Evolutionary conservation across 1,140 invertebrate species (phyloP), one percentile per base, ranked within the genome.

Genomic region (Hylaeus volcanicus): DNA sequence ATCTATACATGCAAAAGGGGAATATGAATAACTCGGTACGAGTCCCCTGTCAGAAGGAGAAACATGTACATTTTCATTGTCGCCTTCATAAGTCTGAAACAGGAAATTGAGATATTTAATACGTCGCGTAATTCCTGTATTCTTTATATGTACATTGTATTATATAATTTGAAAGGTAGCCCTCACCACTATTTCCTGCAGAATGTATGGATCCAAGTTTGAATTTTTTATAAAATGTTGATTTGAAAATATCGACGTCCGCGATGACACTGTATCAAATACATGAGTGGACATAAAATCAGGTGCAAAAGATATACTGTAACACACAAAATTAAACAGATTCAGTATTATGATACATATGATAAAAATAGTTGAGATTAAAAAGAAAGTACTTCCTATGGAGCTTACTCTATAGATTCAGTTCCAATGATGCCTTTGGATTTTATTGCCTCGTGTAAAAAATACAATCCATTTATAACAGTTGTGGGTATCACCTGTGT

Each of bases 321-420:
- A 64, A 69, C 0, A 1, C 0, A 12, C 12, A 12, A 39, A 5
- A 14, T 0, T 3, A 56, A 37, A 41, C 26, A 26, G 26, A 39
- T 63, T 2, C 5, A n/a, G 1, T 14, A 15, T 26, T 26, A 26
- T 26, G 26, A 26, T 26, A 26, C 26, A 26, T 26, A 26, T 26
- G 45, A 6, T 37, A 43, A 74, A 41, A 66, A 39, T 74, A 41
- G 1, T 41, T 12, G 1, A 3, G 8, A 48, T 58, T n/a, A 26
- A 9, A 0, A 41, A 41, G 4, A 61, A 60, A 26, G 5, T 56
- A 37, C 6, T 53, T 43, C 6, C 15, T 77, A 4, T 14, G 6
- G 9, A 48, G 6, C 43, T 82, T 84, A 89, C 88, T 81, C 75
- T 15, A 77, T 45, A 8, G 73, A 82, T 77, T 88, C 88, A 11